phyloP scores from a whole-genome alignment of 2,888 invertebrate species.

The Mesorhabditis spiculigera region DNA sequence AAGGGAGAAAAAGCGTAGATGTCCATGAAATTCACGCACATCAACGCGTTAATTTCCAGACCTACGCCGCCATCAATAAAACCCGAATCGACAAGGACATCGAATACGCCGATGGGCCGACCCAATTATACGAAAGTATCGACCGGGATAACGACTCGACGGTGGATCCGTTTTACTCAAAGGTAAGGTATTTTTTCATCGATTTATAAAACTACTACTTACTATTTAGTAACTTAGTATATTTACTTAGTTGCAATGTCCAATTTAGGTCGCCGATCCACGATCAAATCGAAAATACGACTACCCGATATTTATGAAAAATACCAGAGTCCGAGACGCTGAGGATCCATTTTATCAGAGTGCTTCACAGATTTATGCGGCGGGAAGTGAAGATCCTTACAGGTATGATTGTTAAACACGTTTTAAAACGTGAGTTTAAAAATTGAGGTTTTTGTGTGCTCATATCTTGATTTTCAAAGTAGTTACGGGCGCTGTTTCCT shows the following conservation, averaged over 20 bases:
- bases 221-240: not conserved
- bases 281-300: slow-evolving; percentile 36
- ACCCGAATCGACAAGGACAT: slow-evolving; percentile 24
- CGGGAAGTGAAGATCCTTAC: slow-evolving; percentile 50
- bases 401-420: slow-evolving; percentile 23
- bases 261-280: slow-evolving; percentile 10
- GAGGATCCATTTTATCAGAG: slow-evolving; percentile 39
- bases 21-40: too few species aligned
- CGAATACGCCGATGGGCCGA: slow-evolving; percentile 39
- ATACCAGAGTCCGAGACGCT: not conserved
- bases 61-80: slow-evolving; percentile 35
- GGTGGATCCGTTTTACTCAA: slow-evolving; percentile 50
- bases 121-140: slow-evolving; percentile 50
- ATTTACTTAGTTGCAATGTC: not conserved
- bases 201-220: not conserved
- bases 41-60: slow-evolving; percentile 15
- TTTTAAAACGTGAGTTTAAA: slow-evolving; percentile 33
- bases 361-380: slow-evolving; percentile 52
- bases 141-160: slow-evolving; percentile 47
- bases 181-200: slow-evolving; percentile 23
- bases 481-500: not conserved
- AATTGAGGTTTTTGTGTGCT: too few species aligned
- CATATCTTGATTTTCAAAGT: slow-evolving; percentile 1
- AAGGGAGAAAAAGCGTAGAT: too few species aligned
- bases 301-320: slow-evolving; percentile 42